These are phyloP conservation scores for Megaleporinus macrocephalus DNA, from an alignment of 2,113 vertebrate species.

Conservation along the genomic window DNA sequence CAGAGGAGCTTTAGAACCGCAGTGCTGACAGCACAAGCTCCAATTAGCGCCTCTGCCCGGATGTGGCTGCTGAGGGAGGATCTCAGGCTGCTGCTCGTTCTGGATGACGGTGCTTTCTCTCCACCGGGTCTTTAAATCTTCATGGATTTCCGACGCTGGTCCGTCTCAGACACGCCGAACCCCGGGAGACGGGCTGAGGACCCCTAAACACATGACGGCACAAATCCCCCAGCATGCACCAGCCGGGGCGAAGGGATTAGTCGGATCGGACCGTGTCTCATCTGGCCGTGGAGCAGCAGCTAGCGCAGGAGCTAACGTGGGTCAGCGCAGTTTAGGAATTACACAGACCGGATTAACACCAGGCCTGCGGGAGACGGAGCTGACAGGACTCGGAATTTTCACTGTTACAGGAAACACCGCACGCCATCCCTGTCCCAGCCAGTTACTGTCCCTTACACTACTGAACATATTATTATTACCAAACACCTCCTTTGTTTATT, in stretches of 20 bases:
- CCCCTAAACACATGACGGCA: conserved; percentile 28
- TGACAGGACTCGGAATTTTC: no score
- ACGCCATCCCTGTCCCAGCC: no score
- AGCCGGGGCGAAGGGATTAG: conserved; percentile 46
- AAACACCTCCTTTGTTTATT: no score
- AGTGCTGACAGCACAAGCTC: background rate
- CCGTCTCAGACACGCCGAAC: background rate
- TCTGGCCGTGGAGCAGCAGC: no score
- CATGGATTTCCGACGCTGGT: background rate
- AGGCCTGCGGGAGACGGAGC: no score
- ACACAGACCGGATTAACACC: no score
- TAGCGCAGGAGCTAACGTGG: conserved; percentile 6
- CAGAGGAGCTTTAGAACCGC: background rate
- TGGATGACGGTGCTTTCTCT: background rate
- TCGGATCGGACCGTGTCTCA: background rate
- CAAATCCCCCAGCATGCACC: conserved; percentile 48
- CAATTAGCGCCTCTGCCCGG: conserved; percentile 17
- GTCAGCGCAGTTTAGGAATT: background rate
- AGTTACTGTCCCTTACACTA: no score
- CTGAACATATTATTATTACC: no score
- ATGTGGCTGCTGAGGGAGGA: background rate
- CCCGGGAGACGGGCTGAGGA: background rate
- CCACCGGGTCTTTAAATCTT: conserved; percentile 11
- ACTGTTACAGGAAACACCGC: no score
- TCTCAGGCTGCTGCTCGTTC: background rate